Evolutionary conservation across 2,113 vertebrate species (phyloP).

Genomic region (Peromyscus polionotus): DNA sequence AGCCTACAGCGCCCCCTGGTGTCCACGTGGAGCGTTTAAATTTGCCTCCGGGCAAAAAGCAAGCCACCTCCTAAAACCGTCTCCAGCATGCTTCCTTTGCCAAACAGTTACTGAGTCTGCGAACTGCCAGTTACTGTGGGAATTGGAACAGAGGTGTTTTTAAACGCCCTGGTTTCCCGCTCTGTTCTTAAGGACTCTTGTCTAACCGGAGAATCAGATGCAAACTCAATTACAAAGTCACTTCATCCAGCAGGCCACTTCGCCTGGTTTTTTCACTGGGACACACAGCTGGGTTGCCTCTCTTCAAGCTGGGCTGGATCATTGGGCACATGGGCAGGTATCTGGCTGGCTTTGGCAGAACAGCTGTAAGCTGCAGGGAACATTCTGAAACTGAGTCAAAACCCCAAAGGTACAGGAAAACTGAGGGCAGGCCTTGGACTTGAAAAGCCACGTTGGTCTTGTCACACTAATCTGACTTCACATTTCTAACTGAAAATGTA

Average conservation of each 20-base stretch:
- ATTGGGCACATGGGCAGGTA: background rate
- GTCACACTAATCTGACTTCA: background rate
- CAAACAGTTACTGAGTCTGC: background rate
- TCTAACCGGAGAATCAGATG: background rate
- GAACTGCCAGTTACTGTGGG: background rate
- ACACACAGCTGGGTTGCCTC: background rate
- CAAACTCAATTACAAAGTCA: constrained; percentile 31
- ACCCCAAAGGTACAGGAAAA: background rate
- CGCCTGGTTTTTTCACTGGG: constrained; percentile 13
- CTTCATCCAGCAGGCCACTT: background rate
- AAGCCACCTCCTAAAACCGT: background rate
- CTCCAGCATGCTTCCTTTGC: background rate
- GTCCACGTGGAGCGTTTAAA: constrained; percentile 18
- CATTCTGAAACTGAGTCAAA: background rate
- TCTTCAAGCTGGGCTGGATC: background rate
- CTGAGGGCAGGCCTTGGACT: background rate
- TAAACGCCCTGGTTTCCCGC: background rate
- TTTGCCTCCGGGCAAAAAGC: background rate
- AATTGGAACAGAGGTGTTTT: background rate
- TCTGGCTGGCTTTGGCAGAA: background rate
- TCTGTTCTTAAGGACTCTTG: background rate
- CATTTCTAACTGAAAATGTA: constrained; percentile 19
- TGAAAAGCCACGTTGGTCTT: background rate
- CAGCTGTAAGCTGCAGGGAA: background rate
- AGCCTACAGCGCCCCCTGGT: constrained; percentile 85